phyloP scores from a whole-genome alignment of 2,113 vertebrate genomes.

The Eclectus roratus region DNA sequence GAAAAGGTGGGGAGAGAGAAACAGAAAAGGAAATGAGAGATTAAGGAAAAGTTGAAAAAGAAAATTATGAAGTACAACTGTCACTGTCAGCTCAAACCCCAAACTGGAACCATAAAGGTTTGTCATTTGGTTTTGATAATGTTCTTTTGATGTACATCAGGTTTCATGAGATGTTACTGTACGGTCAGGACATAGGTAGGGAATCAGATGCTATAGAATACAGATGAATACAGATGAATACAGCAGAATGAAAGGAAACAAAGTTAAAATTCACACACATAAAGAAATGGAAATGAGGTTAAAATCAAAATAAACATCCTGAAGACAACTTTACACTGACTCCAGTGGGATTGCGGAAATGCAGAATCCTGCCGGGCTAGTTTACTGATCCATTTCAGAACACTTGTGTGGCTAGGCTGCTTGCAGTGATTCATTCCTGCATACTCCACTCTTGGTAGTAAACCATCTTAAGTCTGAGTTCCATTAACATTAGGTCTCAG shows the following conservation, averaged over 20 bases:
- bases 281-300: rapidly evolving
- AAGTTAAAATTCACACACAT: neutral
- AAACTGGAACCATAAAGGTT: neutral
- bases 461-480: neutral
- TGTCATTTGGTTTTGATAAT: neutral
- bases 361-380: neutral
- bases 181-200: neutral
- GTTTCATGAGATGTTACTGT: neutral
- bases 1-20: neutral
- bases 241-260: neutral
- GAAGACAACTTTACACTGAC: neutral
- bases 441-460: neutral
- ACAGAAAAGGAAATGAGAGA: neutral
- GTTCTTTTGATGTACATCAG: neutral
- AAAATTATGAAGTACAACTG: neutral
- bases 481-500: neutral
- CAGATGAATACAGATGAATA: neutral
- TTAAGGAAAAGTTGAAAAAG: neutral
- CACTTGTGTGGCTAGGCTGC: neutral
- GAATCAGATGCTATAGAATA: neutral
- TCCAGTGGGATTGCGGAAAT: neutral
- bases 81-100: neutral
- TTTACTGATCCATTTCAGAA: neutral
- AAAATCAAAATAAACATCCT: neutral
- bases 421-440: neutral